Percentiles rank a stretch among this genome's conserved stretches.
phyloP scores from a whole-genome alignment of 1,140 invertebrate species.

The Thaumetopoea pityocampa region DNA sequence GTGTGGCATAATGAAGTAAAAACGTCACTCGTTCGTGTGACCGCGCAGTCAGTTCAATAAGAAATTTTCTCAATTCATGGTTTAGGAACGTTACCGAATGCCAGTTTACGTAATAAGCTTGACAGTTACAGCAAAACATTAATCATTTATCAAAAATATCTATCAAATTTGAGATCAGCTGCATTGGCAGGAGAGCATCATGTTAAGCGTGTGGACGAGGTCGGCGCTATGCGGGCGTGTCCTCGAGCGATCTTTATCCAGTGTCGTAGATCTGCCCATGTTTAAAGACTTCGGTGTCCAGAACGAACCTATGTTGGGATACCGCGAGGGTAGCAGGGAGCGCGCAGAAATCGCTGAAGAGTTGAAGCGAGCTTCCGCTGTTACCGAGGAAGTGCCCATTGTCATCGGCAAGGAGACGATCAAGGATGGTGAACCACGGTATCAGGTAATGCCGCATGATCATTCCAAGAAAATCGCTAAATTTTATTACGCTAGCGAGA shows the following conservation, averaged over 20 bases:
- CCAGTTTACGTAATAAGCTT: too few species aligned
- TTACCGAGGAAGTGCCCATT: slow-evolving; percentile 91
- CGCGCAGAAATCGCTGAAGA: slow-evolving; percentile 84
- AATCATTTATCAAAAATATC: too few species aligned
- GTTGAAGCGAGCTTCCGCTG: slow-evolving; percentile 80
- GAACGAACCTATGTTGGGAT: slow-evolving; percentile 90
- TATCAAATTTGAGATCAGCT: too few species aligned
- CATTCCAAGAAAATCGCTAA: slow-evolving; percentile 92
- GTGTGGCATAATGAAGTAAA: too few species aligned
- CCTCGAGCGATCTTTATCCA: slow-evolving; percentile 75
- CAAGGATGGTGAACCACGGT: slow-evolving; percentile 83
- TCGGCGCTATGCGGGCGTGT: slow-evolving; percentile 28
- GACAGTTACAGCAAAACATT: too few species aligned
- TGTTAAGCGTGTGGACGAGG: slow-evolving; percentile 44
- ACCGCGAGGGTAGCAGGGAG: slow-evolving; percentile 90
- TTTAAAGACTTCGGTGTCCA: slow-evolving; percentile 83
- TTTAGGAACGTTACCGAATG: too few species aligned
- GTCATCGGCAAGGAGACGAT: slow-evolving; percentile 94
- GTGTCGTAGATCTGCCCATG: slow-evolving; percentile 78
- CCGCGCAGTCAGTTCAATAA: too few species aligned
- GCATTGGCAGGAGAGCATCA: slow-evolving; percentile 26
- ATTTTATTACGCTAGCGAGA: slow-evolving; percentile 92
- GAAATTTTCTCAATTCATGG: too few species aligned
- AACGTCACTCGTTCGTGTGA: too few species aligned
- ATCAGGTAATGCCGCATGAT: slow-evolving; percentile 90